A percentile compares a stretch with the other conserved stretches of the same genome.
These are phyloP conservation scores for Lepidonotus clava DNA, from an alignment of 2,888 invertebrate genomes.

Conservation along the genomic window DNA sequence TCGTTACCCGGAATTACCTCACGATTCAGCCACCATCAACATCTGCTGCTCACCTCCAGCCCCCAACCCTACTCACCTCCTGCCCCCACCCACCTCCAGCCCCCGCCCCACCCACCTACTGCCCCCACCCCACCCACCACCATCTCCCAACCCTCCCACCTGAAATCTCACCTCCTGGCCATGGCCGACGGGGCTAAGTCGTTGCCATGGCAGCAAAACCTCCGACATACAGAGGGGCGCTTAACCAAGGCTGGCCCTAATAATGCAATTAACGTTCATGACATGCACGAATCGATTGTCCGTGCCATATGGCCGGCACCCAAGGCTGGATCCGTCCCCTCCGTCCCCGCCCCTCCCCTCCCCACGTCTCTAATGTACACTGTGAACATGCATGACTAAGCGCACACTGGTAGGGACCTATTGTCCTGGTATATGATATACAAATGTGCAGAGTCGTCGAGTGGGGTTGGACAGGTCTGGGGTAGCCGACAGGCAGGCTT, in stretches of 20 bases:
- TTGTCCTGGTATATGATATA: neutral
- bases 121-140: neutral
- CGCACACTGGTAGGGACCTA: neutral
- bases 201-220: conserved; percentile 14
- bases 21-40: too few relatives aligned
- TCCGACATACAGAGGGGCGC: neutral
- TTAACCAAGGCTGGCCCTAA: neutral
- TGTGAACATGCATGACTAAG: neutral
- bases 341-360: neutral
- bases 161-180: neutral
- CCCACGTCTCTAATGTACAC: too few relatives aligned
- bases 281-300: neutral
- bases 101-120: neutral
- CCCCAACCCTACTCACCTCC: neutral
- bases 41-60: neutral
- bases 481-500: too few relatives aligned
- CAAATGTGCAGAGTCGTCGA: too few relatives aligned
- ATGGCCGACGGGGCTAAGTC: too few relatives aligned
- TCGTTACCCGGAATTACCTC: too few relatives aligned
- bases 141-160: neutral
- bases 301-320: neutral
- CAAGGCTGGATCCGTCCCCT: neutral
- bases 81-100: neutral
- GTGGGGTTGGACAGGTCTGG: too few relatives aligned
- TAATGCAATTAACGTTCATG: neutral